phyloP scores from a whole-genome alignment of 2,797 vertebrate genomes.

The Orientallactaga sibirica region DNA sequence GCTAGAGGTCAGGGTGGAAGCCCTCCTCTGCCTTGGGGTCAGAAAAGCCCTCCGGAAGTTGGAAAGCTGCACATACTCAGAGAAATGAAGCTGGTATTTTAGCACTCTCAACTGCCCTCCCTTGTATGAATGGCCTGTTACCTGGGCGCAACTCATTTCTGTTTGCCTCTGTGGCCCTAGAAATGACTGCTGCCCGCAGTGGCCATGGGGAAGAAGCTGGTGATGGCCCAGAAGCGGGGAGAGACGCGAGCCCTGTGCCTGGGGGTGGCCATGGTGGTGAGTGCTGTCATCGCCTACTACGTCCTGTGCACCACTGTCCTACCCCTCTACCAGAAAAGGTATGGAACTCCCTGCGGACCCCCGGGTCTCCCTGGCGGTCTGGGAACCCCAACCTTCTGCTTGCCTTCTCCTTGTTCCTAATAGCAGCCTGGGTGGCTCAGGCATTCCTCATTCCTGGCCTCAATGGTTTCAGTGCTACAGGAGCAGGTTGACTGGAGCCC shows the following conservation, averaged over 20 bases:
- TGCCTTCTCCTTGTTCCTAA: not conserved
- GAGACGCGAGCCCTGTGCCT: slow-evolving; percentile 89
- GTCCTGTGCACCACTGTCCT: slow-evolving; percentile 87
- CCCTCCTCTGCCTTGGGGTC: fast-evolving
- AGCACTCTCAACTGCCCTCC: not conserved
- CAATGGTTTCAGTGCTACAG: not conserved
- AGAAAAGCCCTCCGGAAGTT: not conserved
- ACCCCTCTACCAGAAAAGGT: slow-evolving; percentile 88
- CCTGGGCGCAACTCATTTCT: not conserved
- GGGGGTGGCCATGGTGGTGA: slow-evolving; percentile 86
- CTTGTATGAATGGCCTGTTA: not conserved
- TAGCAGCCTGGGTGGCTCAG: not conserved
- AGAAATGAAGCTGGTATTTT: not conserved
- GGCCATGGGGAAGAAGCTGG: slow-evolving; percentile 88
- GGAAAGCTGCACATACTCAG: not conserved
- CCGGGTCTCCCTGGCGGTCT: not conserved
- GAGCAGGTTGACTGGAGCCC: too few relatives aligned
- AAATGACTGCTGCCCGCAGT: slow-evolving; percentile 52
- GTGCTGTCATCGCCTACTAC: slow-evolving; percentile 88
- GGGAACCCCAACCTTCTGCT: not conserved
- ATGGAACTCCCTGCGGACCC: not conserved
- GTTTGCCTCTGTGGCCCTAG: slow-evolving; percentile 63
- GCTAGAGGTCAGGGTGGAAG: not conserved
- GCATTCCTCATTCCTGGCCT: not conserved
- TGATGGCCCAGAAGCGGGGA: slow-evolving; percentile 88